Evolutionary conservation across 2,113 vertebrate genomes (phyloP).

Genomic region (Mola mola): DNA sequence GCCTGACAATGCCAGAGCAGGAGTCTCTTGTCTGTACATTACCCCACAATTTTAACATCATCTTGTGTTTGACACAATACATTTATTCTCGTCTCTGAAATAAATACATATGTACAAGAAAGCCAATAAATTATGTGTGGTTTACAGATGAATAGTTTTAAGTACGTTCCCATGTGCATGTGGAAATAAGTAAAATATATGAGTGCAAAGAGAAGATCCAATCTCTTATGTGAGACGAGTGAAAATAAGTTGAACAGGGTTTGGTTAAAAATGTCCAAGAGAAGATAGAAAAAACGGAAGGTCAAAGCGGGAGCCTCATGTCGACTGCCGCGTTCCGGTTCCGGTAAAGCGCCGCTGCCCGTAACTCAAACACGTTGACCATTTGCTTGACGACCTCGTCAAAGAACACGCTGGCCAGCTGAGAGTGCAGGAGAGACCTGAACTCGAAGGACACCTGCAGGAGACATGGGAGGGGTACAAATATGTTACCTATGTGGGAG

Average conservation of each 20-base stretch:
- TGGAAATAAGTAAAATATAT: conserved; percentile 10
- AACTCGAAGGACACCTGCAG: conserved; percentile 85
- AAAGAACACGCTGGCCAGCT: conserved; percentile 80
- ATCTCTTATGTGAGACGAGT: conserved; percentile 17
- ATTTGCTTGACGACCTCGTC: conserved; percentile 85
- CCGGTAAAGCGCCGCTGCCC: conserved; percentile 70
- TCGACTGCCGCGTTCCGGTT: conserved; percentile 12
- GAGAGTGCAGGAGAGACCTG: conserved; percentile 83
- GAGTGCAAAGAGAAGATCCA: conserved; percentile 33
- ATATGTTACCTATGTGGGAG: not conserved
- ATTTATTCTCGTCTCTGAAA: conserved; percentile 16
- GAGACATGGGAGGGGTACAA: not conserved
- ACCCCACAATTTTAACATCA: no score
- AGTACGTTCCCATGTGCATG: conserved; percentile 2
- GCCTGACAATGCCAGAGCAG: no score
- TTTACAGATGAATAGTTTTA: conserved; percentile 58
- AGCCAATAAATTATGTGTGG: conserved; percentile 45
- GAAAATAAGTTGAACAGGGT: not conserved
- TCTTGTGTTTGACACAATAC: conserved; percentile 21
- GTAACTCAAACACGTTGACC: conserved; percentile 81
- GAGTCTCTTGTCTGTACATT: not conserved
- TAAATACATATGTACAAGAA: conserved; percentile 53
- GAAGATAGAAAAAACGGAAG: not conserved
- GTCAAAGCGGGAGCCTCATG: conserved; percentile 5
- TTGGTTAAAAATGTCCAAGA: not conserved